Evolutionary conservation across 2,888 invertebrate genomes (phyloP).

Genomic region (Amorpha juglandis): DNA sequence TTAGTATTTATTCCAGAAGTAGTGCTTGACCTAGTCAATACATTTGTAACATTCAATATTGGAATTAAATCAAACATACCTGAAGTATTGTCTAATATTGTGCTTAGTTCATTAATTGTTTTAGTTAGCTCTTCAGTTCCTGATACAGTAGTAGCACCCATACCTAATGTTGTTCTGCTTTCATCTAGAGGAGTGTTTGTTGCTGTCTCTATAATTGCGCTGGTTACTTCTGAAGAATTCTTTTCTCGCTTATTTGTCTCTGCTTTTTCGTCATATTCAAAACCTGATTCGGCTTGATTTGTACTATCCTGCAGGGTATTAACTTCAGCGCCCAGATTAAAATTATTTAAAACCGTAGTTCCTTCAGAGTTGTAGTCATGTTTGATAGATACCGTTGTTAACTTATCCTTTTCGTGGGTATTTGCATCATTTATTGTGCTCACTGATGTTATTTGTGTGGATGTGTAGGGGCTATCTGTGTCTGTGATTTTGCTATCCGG

Average conservation of each 20-base stretch:
- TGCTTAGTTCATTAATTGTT: slow-evolving; percentile 19
- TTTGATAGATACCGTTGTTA: not conserved
- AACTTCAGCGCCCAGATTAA: slow-evolving; percentile 7
- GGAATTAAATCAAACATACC: slow-evolving; percentile 7
- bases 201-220: not conserved
- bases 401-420: not conserved
- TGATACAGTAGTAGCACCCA: not conserved
- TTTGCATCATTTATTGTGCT: slow-evolving; percentile 2
- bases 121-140: slow-evolving; percentile 9
- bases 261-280: not conserved
- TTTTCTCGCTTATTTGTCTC: too few relatives aligned
- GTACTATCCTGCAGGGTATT: slow-evolving; percentile 11
- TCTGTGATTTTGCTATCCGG: not conserved
- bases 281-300: not conserved
- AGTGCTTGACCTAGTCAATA: not conserved
- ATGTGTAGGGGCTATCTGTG: not conserved
- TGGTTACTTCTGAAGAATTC: not conserved
- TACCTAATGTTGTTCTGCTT: not conserved
- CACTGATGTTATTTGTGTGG: slow-evolving; percentile 12
- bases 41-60: not conserved
- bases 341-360: slow-evolving; percentile 7
- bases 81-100: slow-evolving; percentile 9
- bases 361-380: not conserved
- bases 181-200: not conserved
- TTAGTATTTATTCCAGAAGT: not conserved